phyloP scores from a whole-genome alignment of 2,888 invertebrate species.

The Nemotelus nigrinus region DNA sequence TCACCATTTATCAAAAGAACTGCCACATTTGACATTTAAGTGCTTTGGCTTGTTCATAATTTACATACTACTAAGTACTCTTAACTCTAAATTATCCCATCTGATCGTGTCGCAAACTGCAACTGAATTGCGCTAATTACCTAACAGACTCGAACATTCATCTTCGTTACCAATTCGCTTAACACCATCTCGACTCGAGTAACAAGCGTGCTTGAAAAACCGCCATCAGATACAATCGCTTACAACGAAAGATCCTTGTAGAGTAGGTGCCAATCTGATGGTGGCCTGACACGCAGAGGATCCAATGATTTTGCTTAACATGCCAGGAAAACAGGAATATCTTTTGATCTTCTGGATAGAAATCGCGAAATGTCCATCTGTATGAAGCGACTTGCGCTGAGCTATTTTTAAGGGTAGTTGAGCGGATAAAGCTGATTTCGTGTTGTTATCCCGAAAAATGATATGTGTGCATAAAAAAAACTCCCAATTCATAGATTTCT shows the following conservation, averaged over 20 bases:
- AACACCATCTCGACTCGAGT: background rate
- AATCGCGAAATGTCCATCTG: background rate
- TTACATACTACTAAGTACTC: background rate
- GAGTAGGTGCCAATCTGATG: constrained; percentile 33
- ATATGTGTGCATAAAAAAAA: no score
- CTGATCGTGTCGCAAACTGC: constrained; percentile 34
- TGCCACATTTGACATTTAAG: constrained; percentile 7
- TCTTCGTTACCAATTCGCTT: constrained; percentile 29
- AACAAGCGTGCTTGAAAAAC: background rate
- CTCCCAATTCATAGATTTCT: no score
- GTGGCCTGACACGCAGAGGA: constrained; percentile 35
- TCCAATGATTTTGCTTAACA: background rate
- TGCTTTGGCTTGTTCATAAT: constrained; percentile 21
- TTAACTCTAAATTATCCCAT: constrained; percentile 15
- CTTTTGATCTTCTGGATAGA: constrained; percentile 27
- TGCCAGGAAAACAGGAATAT: background rate
- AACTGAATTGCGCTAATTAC: constrained; percentile 37
- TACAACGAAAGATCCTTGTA: constrained; percentile 34
- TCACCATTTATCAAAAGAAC: background rate
- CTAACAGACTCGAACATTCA: constrained; percentile 26
- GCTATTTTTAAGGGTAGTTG: no score
- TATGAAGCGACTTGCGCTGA: background rate
- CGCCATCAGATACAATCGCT: background rate
- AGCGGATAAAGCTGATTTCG: no score
- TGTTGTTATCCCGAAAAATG: no score